Evolutionary conservation across 2,113 vertebrate species (phyloP).

Genomic region (Polyodon spathula): DNA sequence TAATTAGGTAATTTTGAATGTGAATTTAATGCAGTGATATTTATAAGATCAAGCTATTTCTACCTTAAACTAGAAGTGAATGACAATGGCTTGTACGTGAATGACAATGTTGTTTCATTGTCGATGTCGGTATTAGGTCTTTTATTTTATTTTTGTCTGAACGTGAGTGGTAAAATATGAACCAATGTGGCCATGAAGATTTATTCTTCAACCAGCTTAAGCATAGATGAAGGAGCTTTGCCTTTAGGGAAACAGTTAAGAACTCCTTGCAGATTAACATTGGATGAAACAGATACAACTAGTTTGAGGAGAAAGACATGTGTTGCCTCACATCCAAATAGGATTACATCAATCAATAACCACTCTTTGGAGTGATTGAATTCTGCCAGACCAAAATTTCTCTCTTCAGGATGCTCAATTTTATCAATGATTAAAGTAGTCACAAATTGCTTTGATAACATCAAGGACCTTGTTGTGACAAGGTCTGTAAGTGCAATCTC

Average conservation of each 20-base stretch:
- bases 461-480: slow-evolving; percentile 63
- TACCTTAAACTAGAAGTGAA: background rate
- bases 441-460: slow-evolving; percentile 66
- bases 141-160: background rate
- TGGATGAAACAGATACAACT: slow-evolving; percentile 57
- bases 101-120: background rate
- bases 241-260: slow-evolving; percentile 30
- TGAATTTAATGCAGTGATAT: background rate
- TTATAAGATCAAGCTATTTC: background rate
- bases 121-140: no score
- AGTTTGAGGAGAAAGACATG: slow-evolving; percentile 51
- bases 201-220: no score
- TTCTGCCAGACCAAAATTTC: slow-evolving; percentile 46
- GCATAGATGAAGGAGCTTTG: slow-evolving; percentile 15
- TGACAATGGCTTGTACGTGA: background rate
- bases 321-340: slow-evolving; percentile 57
- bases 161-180: background rate
- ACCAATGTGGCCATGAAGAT: background rate
- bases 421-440: slow-evolving; percentile 70
- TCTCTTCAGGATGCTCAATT: slow-evolving; percentile 50
- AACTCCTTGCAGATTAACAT: slow-evolving; percentile 46
- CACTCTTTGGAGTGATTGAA: slow-evolving; percentile 67
- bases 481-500: slow-evolving; percentile 49
- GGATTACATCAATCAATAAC: slow-evolving; percentile 75
- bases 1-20: background rate